Evolutionary conservation across 2,113 vertebrate species (phyloP), one percentile per base, ranked within the genome.

Genomic region (Microcebus ravelobensis): DNA sequence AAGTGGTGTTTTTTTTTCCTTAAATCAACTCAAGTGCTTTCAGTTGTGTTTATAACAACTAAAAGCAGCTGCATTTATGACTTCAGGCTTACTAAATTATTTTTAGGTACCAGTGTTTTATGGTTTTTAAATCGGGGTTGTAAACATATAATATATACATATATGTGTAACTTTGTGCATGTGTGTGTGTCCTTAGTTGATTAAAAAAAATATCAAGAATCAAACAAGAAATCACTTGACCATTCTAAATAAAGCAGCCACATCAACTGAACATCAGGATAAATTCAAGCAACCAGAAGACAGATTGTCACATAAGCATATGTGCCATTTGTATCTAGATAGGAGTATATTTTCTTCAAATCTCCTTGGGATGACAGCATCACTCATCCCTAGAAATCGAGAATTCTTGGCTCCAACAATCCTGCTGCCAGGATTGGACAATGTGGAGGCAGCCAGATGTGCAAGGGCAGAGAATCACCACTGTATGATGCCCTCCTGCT

Each of bases 401-500:
- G 29, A 80, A 10, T 76, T 70, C 17, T 15, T 34, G 11, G 3
- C 25, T 20, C 36, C 52, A 27, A n/a, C 11, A 29, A 39, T 65
- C 36, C 36, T 67, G 5, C 48, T 65, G 25, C 17, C 29, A 84
- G 7, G 29, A 39, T 29, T 73, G 55, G 17, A 15, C 9, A 27
- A 79, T 7, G 8, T 5, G n/a, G 50, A 87, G 36, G 18, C 9
- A 29, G 23, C 14, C 23, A 68, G 4, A 21, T 45, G 27, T 59
- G 15, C 18, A 27, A 52, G 14, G 59, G 3, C 25, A 83, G 18
- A 29, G 17, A 10, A 5, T 36, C 2, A 8, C 14, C 2, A 1
- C 8, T 8, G 15, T 2, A 0, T 4, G 2, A 2, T 20, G 14
- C 17, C 50, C 3, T 45, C 36, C 7, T 4, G 4, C 27, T 18